Percentiles rank a stretch among this genome's conserved stretches.
These are phyloP conservation scores for Drosophila mauritiana DNA, from an alignment of 1,140 invertebrate genomes.

Conservation along the genomic window DNA sequence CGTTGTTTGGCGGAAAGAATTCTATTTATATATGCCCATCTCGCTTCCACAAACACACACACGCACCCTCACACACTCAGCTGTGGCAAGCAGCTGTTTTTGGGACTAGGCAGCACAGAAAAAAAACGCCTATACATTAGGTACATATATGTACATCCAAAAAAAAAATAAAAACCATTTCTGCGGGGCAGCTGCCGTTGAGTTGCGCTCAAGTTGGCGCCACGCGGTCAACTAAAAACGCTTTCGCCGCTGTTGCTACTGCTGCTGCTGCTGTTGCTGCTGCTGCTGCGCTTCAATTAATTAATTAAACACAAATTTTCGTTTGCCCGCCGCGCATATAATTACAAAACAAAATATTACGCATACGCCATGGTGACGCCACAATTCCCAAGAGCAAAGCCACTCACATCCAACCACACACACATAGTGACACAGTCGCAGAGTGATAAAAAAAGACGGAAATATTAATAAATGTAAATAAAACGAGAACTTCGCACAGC, in stretches of 20 bases:
- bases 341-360: constrained; percentile 80
- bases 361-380: constrained; percentile 65
- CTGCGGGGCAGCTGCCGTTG: constrained; percentile 4
- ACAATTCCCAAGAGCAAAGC: constrained; percentile 45
- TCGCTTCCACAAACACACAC: constrained; percentile 37
- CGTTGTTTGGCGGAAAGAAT: constrained; percentile 23
- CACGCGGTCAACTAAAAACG: constrained; percentile 64
- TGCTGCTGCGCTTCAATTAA: constrained; percentile 62
- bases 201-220: constrained; percentile 67
- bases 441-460: constrained; percentile 18
- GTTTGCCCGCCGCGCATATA: constrained; percentile 53
- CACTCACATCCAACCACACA: constrained; percentile 9
- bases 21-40: constrained; percentile 38
- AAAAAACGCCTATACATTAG: background rate
- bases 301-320: constrained; percentile 76
- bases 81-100: constrained; percentile 67
- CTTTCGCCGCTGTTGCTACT: constrained; percentile 2
- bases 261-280: constrained; percentile 10
- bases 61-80: constrained; percentile 6
- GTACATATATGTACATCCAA: background rate
- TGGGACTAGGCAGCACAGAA: constrained; percentile 4
- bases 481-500: constrained; percentile 46
- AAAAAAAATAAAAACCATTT: background rate
- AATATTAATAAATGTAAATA: constrained; percentile 55
- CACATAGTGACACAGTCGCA: background rate